Conservation (phyloP, 2,113 vertebrate genomes). For the Pomatorhinus ruficollis region DNA sequence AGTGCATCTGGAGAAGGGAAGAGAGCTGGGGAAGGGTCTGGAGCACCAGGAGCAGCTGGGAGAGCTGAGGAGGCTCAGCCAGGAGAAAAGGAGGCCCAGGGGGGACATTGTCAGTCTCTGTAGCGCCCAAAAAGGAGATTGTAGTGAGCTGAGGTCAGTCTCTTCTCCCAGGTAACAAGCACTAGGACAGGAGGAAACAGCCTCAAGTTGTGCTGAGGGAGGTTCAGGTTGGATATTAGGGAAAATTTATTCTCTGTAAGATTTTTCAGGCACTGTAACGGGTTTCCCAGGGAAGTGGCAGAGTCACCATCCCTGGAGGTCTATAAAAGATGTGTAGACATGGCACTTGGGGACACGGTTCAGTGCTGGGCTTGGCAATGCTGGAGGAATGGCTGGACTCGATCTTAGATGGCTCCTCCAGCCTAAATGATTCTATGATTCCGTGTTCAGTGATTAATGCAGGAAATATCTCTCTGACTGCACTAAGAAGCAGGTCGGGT, state of each 20-base stretch:
- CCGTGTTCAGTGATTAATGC: neutral
- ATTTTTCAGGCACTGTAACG: neutral
- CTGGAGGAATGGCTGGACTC: neutral
- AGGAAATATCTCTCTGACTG: neutral
- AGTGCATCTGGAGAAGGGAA: neutral
- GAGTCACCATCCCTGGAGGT: neutral
- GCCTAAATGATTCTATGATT: neutral
- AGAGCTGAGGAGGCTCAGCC: neutral
- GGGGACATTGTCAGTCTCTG: neutral
- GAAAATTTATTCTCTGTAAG: neutral
- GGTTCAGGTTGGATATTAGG: neutral
- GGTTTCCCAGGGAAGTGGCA: neutral
- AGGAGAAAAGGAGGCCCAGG: neutral
- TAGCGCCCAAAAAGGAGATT: neutral
- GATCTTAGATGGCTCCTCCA: neutral
- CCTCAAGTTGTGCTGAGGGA: neutral
- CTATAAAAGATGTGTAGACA: neutral
- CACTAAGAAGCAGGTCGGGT: neutral
- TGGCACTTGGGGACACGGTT: neutral
- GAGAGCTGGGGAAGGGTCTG: neutral
- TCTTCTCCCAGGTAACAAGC: neutral
- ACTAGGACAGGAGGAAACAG: neutral
- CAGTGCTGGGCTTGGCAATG: neutral
- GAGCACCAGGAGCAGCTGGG: neutral
- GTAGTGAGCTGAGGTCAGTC: fast-evolving